Evolutionary conservation across 2,113 vertebrate species (phyloP).

Genomic region (Henicopernis longicauda): DNA sequence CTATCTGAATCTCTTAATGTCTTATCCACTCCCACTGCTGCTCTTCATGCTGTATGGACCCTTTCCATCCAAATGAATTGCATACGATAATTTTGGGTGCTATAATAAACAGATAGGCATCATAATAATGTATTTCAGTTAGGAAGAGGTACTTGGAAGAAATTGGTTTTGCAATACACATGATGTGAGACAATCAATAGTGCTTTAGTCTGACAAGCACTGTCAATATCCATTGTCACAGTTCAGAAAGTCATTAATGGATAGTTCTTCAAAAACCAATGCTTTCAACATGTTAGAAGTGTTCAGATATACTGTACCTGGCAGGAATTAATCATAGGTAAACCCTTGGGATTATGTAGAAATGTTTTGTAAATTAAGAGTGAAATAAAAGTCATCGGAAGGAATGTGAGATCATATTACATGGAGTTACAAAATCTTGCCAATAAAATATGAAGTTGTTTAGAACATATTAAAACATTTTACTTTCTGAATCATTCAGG

Average conservation of each 20-base stretch:
- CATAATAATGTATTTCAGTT: conserved; percentile 80
- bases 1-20: neutral
- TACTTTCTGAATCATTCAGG: neutral
- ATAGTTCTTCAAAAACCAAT: conserved; percentile 78
- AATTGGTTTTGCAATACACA: conserved; percentile 87
- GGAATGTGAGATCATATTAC: neutral
- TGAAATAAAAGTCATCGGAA: conserved; percentile 36
- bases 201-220: conserved; percentile 82
- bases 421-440: neutral
- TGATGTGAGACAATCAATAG: conserved; percentile 86
- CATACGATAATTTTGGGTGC: conserved; percentile 56
- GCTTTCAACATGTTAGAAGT: conserved; percentile 68
- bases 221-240: conserved; percentile 85
- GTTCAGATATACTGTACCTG: conserved; percentile 69
- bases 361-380: conserved; percentile 55
- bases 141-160: conserved; percentile 83
- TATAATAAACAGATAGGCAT: conserved; percentile 74
- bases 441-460: neutral
- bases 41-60: conserved; percentile 5
- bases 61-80: conserved; percentile 55
- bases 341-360: conserved; percentile 51
- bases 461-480: neutral
- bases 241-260: conserved; percentile 83
- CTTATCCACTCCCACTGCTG: neutral
- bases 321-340: conserved; percentile 76